Conservation (phyloP, 1,140 invertebrate genomes). For the Phortica variegata region DNA sequence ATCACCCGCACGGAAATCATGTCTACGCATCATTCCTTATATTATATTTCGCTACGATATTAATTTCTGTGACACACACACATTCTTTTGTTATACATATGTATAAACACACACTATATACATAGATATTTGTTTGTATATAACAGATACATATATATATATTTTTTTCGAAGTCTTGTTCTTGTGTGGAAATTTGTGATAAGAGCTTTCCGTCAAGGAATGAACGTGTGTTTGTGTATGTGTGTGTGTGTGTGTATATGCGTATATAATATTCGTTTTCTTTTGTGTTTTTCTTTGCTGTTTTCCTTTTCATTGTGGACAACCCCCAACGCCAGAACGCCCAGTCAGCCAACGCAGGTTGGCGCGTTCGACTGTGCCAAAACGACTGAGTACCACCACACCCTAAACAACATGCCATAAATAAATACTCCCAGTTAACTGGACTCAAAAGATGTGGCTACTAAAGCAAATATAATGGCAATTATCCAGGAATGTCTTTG, state of each 20-base stretch:
- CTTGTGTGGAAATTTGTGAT: constrained; percentile 53
- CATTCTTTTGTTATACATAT: constrained; percentile 5
- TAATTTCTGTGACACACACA: constrained; percentile 12
- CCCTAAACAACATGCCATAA: constrained; percentile 4
- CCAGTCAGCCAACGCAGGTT: no score
- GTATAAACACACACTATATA: no score
- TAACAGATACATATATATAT: no score
- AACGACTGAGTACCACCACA: constrained; percentile 11
- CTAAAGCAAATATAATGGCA: constrained; percentile 54
- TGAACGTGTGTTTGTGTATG: constrained; percentile 16
- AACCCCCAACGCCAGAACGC: constrained; percentile 4
- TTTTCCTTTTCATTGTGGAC: constrained; percentile 43
- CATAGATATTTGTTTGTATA: no score
- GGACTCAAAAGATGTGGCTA: constrained; percentile 38
- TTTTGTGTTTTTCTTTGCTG: constrained; percentile 14
- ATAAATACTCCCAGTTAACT: constrained; percentile 14
- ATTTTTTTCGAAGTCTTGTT: constrained; percentile 38
- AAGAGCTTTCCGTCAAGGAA: constrained; percentile 51
- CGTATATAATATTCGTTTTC: background rate
- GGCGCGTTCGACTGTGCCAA: constrained; percentile 10
- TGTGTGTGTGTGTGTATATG: background rate
- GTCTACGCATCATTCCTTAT: constrained; percentile 54
- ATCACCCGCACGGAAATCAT: constrained; percentile 54
- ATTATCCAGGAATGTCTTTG: constrained; percentile 54
- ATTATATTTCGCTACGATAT: constrained; percentile 41